Evolutionary conservation across 2,888 invertebrate genomes (phyloP), one percentile per base, ranked within the genome.

Genomic region (Choristoneura rosaceana): DNA sequence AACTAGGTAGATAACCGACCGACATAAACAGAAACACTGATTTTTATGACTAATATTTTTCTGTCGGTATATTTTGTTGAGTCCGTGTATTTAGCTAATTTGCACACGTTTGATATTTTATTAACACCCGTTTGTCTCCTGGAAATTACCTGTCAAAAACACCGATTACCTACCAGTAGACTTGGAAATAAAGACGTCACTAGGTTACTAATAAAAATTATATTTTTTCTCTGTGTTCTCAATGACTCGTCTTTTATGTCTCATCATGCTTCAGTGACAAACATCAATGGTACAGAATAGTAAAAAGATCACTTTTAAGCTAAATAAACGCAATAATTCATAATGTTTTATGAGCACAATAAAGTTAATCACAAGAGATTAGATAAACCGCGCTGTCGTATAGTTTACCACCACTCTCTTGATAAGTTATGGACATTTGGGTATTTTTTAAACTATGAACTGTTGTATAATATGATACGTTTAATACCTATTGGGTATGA

Each of bases 351-450:
- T 55, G 55, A 25, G 55, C 25, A 10, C 55, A 55, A 55, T 55
- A 12, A 55, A 25, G 55, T 45, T 62, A 62, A 62, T 45, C 45
- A 43, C 45, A 2, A 25, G 33, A 62, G 62, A 62, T 62, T 8
- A 62, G 62, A 62, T 62, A 62, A 59, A 45, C 9, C 9, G 17
- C 9, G 17, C 14, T 62, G 62, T 45, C 43, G 62, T 43, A 55
- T 17, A 55, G 25, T 55, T 55, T 55, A 55, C 55, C 9, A 52
- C 17, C 9, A 52, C 17, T 25, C 55, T 55, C 55, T 10, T 25
- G 55, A 55, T 55, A 55, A 55, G 25, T 52, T 25, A 25, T 55
- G 10, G 10, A 55, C 55, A 25, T 55, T 55, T 17, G 9, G 25
- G 0, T 2, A 4, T 9, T 25, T 55, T 52, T 3, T 15, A n/a